Evolutionary conservation across 2,888 invertebrate species (phyloP).

Genomic region (Oscheius sp.): DNA sequence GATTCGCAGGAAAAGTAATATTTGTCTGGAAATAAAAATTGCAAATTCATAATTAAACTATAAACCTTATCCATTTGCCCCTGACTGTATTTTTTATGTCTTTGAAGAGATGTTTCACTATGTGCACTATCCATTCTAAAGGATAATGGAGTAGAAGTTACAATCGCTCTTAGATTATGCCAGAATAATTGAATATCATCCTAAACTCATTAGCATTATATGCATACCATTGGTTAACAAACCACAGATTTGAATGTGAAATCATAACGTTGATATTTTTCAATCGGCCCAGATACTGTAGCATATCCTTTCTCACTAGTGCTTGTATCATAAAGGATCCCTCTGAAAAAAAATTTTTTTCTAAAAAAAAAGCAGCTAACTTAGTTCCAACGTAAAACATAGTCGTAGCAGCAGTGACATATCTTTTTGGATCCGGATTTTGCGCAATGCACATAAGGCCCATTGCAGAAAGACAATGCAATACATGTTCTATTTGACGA

Average conservation of each 20-base stretch:
- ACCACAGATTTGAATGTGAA: slow-evolving; percentile 46
- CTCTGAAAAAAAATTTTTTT: slow-evolving; percentile 9
- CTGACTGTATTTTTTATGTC: slow-evolving; percentile 36
- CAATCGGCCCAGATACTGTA: slow-evolving; percentile 45
- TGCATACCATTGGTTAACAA: background rate
- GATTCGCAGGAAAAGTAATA: background rate
- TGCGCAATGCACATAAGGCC: slow-evolving; percentile 47
- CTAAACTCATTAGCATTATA: slow-evolving; percentile 33
- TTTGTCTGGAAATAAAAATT: background rate
- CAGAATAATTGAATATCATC: slow-evolving; percentile 51
- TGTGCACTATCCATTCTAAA: slow-evolving; percentile 36
- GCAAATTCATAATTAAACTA: background rate
- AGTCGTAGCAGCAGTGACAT: slow-evolving; percentile 29
- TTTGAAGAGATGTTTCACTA: slow-evolving; percentile 9
- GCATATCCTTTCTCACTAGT: slow-evolving; percentile 56
- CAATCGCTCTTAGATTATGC: slow-evolving; percentile 64
- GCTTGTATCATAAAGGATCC: slow-evolving; percentile 54
- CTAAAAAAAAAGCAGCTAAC: background rate
- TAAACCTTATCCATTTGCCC: slow-evolving; percentile 42
- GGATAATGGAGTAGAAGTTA: slow-evolving; percentile 56
- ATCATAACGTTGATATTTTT: slow-evolving; percentile 46
- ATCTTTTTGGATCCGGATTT: slow-evolving; percentile 47
- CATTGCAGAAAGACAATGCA: slow-evolving; percentile 47
- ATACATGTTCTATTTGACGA: slow-evolving; percentile 48
- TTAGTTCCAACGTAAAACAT: slow-evolving; percentile 36